Evolutionary conservation across 1,140 invertebrate genomes (phyloP).

Genomic region (Paracyclopina nana): DNA sequence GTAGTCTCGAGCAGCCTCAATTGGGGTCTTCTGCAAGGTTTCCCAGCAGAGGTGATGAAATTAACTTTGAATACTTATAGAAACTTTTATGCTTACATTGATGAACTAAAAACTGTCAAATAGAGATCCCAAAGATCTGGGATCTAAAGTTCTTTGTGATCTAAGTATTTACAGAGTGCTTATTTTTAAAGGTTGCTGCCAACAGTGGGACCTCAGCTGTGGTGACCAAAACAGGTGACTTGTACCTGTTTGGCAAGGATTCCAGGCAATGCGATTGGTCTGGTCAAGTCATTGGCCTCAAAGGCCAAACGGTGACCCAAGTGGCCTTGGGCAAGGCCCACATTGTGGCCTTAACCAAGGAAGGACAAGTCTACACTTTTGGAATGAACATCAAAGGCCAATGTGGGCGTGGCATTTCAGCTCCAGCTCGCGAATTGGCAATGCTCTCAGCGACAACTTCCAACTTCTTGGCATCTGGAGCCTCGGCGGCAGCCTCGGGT

Average conservation of each 20-base stretch:
- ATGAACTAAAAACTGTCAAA: no score
- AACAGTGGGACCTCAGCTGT: slow-evolving; percentile 86
- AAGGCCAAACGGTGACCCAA: slow-evolving; percentile 7
- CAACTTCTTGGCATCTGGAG: no score
- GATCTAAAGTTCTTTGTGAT: no score
- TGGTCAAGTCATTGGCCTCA: slow-evolving; percentile 39
- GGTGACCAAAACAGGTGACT: slow-evolving; percentile 63
- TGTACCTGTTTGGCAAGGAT: slow-evolving; percentile 89
- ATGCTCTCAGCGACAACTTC: no score
- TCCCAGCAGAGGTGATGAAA: no score
- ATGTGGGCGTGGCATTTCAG: slow-evolving; percentile 64
- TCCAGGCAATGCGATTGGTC: slow-evolving; percentile 60
- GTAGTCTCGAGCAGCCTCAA: no score
- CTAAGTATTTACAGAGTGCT: no score
- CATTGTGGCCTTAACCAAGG: slow-evolving; percentile 60
- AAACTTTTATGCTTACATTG: no score
- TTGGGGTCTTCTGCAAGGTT: no score
- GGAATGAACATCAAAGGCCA: slow-evolving; percentile 88
- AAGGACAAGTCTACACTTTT: slow-evolving; percentile 81
- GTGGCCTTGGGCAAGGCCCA: slow-evolving; percentile 86
- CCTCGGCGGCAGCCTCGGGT: slow-evolving; percentile 39
- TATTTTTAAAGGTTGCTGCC: slow-evolving; percentile 52
- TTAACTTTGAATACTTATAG: no score
- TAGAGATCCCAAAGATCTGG: no score
- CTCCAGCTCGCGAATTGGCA: no score